A percentile compares a stretch with the other conserved stretches of the same genome.
Evolutionary conservation across 2,888 invertebrate genomes (phyloP).

Genomic region (Anagyrus pseudococci): DNA sequence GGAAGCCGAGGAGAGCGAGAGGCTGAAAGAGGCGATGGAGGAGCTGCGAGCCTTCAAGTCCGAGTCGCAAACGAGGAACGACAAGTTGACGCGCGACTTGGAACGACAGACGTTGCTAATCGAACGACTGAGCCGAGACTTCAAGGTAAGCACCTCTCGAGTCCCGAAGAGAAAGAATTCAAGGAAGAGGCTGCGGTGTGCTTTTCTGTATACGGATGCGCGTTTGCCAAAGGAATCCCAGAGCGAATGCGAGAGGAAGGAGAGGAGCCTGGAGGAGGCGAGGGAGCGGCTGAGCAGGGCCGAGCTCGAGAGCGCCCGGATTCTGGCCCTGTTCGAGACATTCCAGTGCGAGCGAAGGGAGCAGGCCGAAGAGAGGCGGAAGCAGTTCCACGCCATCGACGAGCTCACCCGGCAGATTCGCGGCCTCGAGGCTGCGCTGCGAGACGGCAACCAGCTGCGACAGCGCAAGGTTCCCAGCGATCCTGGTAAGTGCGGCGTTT

Average conservation of each 20-base stretch:
- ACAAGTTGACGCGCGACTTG: constrained; percentile 46
- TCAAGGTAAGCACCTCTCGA: constrained; percentile 44
- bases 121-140: constrained; percentile 47
- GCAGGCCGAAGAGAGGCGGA: constrained; percentile 15
- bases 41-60: constrained; percentile 42
- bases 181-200: too few relatives aligned
- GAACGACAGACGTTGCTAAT: constrained; percentile 46
- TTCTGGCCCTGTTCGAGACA: constrained; percentile 48
- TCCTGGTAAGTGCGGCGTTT: too few relatives aligned
- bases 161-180: too few relatives aligned
- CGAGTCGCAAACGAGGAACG: constrained; percentile 44
- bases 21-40: constrained; percentile 43
- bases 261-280: constrained; percentile 31
- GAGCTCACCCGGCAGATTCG: constrained; percentile 25
- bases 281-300: constrained; percentile 43
- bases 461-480: too few relatives aligned
- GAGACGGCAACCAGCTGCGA: constrained; percentile 1
- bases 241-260: constrained; percentile 40
- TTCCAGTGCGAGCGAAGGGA: constrained; percentile 49
- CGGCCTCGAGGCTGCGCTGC: constrained; percentile 15
- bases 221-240: constrained; percentile 44
- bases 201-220: too few relatives aligned
- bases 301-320: constrained; percentile 46
- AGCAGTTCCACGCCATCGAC: constrained; percentile 17
- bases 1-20: constrained; percentile 4